Evolutionary conservation across 2,797 vertebrate genomes (phyloP).

Genomic region (Brachyrhaphis roseni): DNA sequence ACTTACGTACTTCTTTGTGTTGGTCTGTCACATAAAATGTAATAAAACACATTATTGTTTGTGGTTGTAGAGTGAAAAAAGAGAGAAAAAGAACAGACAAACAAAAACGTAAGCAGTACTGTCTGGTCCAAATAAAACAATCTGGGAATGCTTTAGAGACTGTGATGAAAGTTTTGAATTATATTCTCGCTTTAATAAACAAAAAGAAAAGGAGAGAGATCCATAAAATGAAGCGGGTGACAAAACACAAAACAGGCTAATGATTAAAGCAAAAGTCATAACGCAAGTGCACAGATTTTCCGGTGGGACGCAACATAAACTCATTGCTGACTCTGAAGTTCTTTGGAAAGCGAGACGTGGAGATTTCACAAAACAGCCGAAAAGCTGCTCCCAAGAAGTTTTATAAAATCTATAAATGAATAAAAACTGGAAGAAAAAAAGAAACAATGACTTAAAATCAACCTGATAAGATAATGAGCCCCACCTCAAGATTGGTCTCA

Average conservation of each 20-base stretch:
- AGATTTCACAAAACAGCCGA: neutral
- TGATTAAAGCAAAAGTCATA: neutral
- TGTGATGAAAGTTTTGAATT: neutral
- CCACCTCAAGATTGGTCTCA: too few relatives aligned
- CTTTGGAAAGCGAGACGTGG: neutral
- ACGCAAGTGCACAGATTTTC: neutral
- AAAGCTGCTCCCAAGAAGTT: neutral
- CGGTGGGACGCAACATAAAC: neutral
- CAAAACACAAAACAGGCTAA: neutral
- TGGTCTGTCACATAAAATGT: neutral
- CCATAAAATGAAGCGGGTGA: neutral
- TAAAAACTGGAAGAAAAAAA: constrained; percentile 32
- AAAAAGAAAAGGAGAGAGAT: neutral
- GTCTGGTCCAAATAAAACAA: neutral
- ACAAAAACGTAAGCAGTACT: neutral
- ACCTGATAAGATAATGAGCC: neutral
- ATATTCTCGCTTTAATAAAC: neutral
- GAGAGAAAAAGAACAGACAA: too few relatives aligned
- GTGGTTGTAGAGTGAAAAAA: neutral
- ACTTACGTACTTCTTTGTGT: neutral
- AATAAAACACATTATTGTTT: neutral
- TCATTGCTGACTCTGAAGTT: neutral
- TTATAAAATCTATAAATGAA: constrained; percentile 41
- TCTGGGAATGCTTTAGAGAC: neutral
- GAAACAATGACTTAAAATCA: neutral